A percentile compares a stretch with the other conserved stretches of the same genome.
phyloP scores from a whole-genome alignment of 2,113 vertebrate species.

The Pelvicachromis taeniatus region DNA sequence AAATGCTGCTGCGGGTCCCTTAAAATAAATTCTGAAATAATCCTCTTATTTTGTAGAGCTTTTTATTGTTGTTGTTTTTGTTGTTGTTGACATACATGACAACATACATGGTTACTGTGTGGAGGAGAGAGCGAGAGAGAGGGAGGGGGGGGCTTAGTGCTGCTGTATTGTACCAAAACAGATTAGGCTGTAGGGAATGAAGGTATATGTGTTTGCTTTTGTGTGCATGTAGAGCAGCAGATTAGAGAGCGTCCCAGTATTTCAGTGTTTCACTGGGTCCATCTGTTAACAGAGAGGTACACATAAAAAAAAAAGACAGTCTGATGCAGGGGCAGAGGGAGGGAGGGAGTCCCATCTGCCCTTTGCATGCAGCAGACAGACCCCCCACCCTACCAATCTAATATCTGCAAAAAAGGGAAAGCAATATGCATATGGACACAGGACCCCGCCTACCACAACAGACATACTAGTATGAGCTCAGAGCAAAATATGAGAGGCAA shows the following conservation, averaged over 20 bases:
- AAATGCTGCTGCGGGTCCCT: not conserved
- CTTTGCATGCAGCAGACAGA: not conserved
- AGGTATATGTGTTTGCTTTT: constrained; percentile 19
- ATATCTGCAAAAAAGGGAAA: not conserved
- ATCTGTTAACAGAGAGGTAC: constrained; percentile 49
- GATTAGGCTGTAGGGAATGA: constrained; percentile 11
- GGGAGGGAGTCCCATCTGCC: constrained; percentile 54
- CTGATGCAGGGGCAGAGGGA: not conserved
- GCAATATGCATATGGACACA: not conserved
- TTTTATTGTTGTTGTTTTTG: not conserved
- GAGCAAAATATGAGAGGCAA: not conserved
- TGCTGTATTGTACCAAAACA: constrained; percentile 13
- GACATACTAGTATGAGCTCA: not conserved
- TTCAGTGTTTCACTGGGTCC: constrained; percentile 46
- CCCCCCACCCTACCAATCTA: not conserved
- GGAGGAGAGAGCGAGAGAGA: not conserved
- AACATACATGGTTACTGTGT: not conserved
- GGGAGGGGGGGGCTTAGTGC: not conserved
- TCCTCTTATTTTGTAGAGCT: not conserved
- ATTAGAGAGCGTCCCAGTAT: constrained; percentile 50
- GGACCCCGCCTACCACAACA: not conserved
- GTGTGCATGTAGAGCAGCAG: constrained; percentile 44
- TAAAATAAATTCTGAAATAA: not conserved
- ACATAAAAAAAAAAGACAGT: not conserved
- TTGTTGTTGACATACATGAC: constrained; percentile 2